These are phyloP conservation scores for Chloroceryle inda DNA, from an alignment of 2,797 vertebrate species.

Conservation along the genomic window DNA sequence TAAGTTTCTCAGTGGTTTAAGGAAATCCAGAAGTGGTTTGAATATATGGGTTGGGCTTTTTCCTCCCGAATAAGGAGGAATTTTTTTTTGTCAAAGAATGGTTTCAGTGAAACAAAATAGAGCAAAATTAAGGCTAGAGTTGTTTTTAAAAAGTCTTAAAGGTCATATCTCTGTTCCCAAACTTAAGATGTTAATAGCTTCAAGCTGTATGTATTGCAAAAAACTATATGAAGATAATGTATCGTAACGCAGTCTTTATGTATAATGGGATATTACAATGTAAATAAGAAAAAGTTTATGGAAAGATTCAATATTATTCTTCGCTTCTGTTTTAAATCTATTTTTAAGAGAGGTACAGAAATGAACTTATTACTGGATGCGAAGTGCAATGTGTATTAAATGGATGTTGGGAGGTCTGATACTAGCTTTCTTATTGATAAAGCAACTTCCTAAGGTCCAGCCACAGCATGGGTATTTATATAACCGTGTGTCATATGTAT, in stretches of 20 bases:
- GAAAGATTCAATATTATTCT: slow-evolving; percentile 84
- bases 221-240: slow-evolving; percentile 79
- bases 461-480: slow-evolving; percentile 69
- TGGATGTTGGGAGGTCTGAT: slow-evolving; percentile 37
- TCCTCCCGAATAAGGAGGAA: slow-evolving; percentile 74
- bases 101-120: slow-evolving; percentile 84
- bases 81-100: slow-evolving; percentile 74
- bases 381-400: slow-evolving; percentile 72
- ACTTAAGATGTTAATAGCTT: slow-evolving; percentile 78
- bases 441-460: slow-evolving; percentile 32
- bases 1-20: slow-evolving; percentile 75
- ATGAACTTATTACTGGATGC: slow-evolving; percentile 81
- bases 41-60: slow-evolving; percentile 39
- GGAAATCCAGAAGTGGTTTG: slow-evolving; percentile 72
- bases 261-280: slow-evolving; percentile 82
- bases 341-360: slow-evolving; percentile 86
- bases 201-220: slow-evolving; percentile 79
- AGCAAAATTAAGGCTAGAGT: slow-evolving; percentile 74
- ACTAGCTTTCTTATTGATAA: slow-evolving; percentile 8
- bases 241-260: slow-evolving; percentile 79
- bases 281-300: slow-evolving; percentile 87
- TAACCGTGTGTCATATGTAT: slow-evolving; percentile 61
- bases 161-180: slow-evolving; percentile 75
- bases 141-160: slow-evolving; percentile 73
- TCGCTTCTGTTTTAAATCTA: slow-evolving; percentile 85